These are phyloP conservation scores for Chondrilla cf. caribensis DNA, from an alignment of 37 sponge, comb jelly and placozoan species.

Conservation along the genomic window DNA sequence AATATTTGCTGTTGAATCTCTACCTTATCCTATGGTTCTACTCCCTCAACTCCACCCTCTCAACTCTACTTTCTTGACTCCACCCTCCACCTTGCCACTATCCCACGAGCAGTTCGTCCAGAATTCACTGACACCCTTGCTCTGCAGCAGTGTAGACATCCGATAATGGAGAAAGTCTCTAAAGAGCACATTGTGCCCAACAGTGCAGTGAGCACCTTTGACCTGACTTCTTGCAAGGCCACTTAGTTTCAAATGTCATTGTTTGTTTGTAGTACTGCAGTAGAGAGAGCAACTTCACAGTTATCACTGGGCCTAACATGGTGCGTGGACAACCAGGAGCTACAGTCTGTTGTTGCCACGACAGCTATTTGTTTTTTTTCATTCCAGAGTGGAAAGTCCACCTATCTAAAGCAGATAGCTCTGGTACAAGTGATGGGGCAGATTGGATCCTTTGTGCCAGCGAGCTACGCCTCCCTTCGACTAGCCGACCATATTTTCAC, in stretches of 20 bases:
- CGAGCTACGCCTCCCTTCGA: slow-evolving; percentile 90
- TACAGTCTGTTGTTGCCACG: no score
- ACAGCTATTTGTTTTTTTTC: no score
- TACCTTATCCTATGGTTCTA: no score
- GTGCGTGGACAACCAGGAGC: slow-evolving; percentile 43
- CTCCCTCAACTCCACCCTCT: no score
- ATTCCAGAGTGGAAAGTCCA: slow-evolving; percentile 81
- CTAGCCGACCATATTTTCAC: slow-evolving; percentile 89
- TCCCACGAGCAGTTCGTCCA: slow-evolving; percentile 41
- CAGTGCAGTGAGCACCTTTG: slow-evolving; percentile 60
- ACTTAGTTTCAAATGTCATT: not conserved
- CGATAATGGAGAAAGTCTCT: slow-evolving; percentile 82
- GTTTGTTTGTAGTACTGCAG: slow-evolving; percentile 72
- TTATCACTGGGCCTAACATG: slow-evolving; percentile 98
- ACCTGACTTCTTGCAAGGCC: not conserved
- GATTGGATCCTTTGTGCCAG: slow-evolving; percentile 94
- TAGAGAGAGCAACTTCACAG: slow-evolving; percentile 70
- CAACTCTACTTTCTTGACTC: not conserved
- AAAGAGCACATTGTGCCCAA: slow-evolving; percentile 71
- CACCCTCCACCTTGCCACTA: not conserved
- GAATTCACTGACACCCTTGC: slow-evolving; percentile 96
- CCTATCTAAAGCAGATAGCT: slow-evolving; percentile 84
- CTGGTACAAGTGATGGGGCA: slow-evolving; percentile 93
- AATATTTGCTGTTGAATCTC: no score
- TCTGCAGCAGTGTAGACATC: slow-evolving; percentile 87